Evolutionary conservation across 53 echinoderm and acorn worm genomes (phyloP).

Genomic region (Stichopus horrens): DNA sequence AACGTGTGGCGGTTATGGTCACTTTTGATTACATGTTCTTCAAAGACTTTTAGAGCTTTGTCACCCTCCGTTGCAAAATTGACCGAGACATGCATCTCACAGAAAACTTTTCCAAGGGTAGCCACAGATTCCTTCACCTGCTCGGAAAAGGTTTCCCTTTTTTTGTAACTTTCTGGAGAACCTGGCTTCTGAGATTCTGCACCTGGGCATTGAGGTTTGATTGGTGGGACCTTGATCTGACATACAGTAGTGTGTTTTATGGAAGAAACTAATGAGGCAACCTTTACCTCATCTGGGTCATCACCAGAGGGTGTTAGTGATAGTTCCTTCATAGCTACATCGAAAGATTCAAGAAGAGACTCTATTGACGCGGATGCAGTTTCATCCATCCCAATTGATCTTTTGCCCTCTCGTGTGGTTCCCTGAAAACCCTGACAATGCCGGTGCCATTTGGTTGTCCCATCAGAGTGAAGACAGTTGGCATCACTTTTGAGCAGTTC

Average conservation of each 20-base stretch:
- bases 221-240: conserved; percentile 58
- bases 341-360: conserved; percentile 1
- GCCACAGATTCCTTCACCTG: conserved; percentile 4
- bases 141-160: conserved; percentile 41
- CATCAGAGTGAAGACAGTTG: conserved; percentile 54
- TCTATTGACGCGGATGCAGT: conserved; percentile 45
- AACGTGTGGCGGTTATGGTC: conserved; percentile 48
- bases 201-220: conserved; percentile 47
- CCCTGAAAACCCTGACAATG: conserved; percentile 64
- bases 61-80: conserved; percentile 64
- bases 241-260: conserved; percentile 53
- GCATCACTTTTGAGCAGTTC: conserved; percentile 38
- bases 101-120: conserved; percentile 48
- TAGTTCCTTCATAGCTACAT: conserved; percentile 23
- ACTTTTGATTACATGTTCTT: conserved; percentile 39
- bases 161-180: conserved; percentile 39
- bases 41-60: conserved; percentile 50
- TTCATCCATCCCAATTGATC: conserved; percentile 50
- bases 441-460: conserved; percentile 55
- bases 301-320: not conserved
- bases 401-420: conserved; percentile 41
- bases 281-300: conserved; percentile 28
- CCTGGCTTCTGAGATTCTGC: conserved; percentile 20
- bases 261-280: conserved; percentile 41
- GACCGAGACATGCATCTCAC: conserved; percentile 57